Evolutionary conservation across 2,888 invertebrate genomes (phyloP), one percentile per base, ranked within the genome.

Genomic region (Ophioninae sp.): DNA sequence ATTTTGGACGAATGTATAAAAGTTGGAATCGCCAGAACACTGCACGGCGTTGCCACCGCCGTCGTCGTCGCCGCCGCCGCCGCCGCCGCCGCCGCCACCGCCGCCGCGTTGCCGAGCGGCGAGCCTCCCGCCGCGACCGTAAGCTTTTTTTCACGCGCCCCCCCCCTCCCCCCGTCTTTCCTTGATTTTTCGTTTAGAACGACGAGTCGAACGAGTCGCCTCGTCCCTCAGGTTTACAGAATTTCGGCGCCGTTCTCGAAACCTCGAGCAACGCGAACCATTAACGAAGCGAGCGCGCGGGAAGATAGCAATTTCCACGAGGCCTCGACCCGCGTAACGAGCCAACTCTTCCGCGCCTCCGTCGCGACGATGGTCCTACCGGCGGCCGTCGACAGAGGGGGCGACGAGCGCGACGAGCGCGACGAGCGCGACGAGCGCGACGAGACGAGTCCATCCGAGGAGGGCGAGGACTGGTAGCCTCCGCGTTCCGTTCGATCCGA

Each of bases 1-100:
- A 93, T 96, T 85, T 91, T 96, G 1, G 95, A 95, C 51, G 95
- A 96, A 90, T 96, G 95, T 87, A 95, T 95, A 87, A 94, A 94
- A 90, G 94, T 95, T 67, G 95, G 95, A 10, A 95, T 95, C 90
- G 95, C 94, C 13, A 94, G 63, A 61, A 75, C 75, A 17, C 56
- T 75, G 10, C 65, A 65, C 44, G 65, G 75, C 44, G 56, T 10
- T 20, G 41, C 44, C 39, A 30, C 30, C 30, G 30, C 30, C 30
- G 30, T 3, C 30, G 30, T 3, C 30, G 30, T 3, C 30, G 30
- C 30, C 30, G 30, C 30, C 30, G 30, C 30, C 30, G 30, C 30
- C 30, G 30, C 30, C 30, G 30, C 30, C 30, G 58, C 65, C 30
- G 30, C 30, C 30, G 30, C 30, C 30, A 3, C 30, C 30, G 30